Evolutionary conservation across 2,113 vertebrate species (phyloP), one percentile per base, ranked within the genome.

Genomic region (Neodontobutis hainanensis): DNA sequence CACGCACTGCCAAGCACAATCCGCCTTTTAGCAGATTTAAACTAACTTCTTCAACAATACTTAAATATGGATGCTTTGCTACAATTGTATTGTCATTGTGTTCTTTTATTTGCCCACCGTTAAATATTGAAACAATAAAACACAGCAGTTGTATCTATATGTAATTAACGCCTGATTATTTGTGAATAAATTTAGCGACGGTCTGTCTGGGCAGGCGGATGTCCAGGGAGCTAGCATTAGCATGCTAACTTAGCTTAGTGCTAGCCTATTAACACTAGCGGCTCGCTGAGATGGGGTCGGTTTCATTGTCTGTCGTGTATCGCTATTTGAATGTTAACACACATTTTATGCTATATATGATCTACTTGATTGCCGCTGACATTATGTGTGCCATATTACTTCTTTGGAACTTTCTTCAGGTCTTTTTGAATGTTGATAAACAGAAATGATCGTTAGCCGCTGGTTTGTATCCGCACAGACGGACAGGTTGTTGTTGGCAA

Each of bases 401-500:
- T 61, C 51, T 56, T 5, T 10, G 8, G 1, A 40, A 38, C 53
- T 61, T 56, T 38, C 4, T 2, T 36, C 0, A 27, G 38, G 51
- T 61, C 3, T 48, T 1, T 16, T 10, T 15, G 10, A 14, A 0
- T 27, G 35, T 47, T 16, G 14, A 11, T 60, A 46, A 43, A 46
- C 48, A 64, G 70, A 48, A 57, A 58, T 65, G 73, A 38, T 43
- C 66, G 76, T 71, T 87, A 90, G 89, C 86, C 79, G 3, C 81
- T 79, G 82, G 80, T 71, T 69, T 60, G 82, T 65, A 83, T 73
- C 74, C 80, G 87, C 86, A 87, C 89, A 85, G 80, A 85, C 81
- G 85, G 90, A 87, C 88, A 90, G 88, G 85, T 90, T 90, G 88
- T 90, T 91, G 84, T 86, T 83, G 77, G 82, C 52, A 71, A 88